Evolutionary conservation across 2,888 invertebrate species (phyloP).

Genomic region (Tuta absoluta): DNA sequence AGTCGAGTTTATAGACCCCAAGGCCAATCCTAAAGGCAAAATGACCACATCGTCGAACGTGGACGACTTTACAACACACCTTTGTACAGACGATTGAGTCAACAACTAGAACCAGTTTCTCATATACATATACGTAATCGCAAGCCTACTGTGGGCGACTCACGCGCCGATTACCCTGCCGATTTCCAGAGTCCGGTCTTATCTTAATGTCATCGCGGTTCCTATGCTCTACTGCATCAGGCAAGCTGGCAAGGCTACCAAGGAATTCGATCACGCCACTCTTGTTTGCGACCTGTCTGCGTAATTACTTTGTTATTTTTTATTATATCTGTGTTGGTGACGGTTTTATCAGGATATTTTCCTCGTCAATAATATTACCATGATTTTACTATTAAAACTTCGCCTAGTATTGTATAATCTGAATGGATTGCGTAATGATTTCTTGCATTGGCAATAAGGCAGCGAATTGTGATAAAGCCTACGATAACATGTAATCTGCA

Average conservation of each 20-base stretch:
- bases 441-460: not conserved
- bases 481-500: slow-evolving; percentile 3
- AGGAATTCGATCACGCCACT: slow-evolving; percentile 50
- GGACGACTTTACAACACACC: slow-evolving; percentile 33
- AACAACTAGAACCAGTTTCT: slow-evolving; percentile 53
- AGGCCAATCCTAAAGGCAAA: slow-evolving; percentile 19
- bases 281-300: slow-evolving; percentile 29
- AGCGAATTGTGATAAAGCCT: slow-evolving; percentile 13
- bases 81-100: slow-evolving; percentile 45
- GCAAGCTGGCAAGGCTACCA: slow-evolving; percentile 21
- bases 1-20: slow-evolving; percentile 22
- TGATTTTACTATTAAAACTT: not conserved
- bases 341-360: not conserved
- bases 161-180: slow-evolving; percentile 44
- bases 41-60: slow-evolving; percentile 17
- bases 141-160: slow-evolving; percentile 41
- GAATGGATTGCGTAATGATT: slow-evolving; percentile 3
- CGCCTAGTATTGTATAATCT: not conserved
- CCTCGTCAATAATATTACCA: not conserved
- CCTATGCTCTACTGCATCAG: slow-evolving; percentile 28
- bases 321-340: not conserved
- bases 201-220: slow-evolving; percentile 30
- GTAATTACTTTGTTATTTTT: slow-evolving; percentile 15
- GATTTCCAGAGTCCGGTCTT: slow-evolving; percentile 40
- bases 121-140: slow-evolving; percentile 44